Conservation (phyloP, 2,797 vertebrate genomes). For the Glossophaga mutica region DNA sequence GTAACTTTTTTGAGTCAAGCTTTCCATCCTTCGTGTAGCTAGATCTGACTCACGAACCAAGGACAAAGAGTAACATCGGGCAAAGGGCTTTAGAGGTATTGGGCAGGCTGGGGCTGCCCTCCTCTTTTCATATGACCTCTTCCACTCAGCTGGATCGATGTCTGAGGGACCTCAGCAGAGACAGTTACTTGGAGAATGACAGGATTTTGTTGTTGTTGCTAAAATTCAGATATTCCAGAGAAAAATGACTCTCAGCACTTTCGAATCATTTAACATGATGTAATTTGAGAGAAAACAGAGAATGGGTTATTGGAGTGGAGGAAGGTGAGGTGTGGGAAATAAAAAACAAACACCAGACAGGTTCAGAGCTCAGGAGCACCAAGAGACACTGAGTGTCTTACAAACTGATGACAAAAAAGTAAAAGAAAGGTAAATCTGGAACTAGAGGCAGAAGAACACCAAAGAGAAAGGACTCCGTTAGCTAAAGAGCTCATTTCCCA, state of each 20-base stretch:
- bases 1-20: not conserved
- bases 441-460: not conserved
- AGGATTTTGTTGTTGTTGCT: not conserved
- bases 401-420: not conserved
- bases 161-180: not conserved
- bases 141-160: not conserved
- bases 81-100: not conserved
- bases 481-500: not conserved
- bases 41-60: not conserved
- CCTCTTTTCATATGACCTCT: not conserved
- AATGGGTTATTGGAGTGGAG: not conserved
- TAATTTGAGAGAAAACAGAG: not conserved
- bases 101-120: too few species aligned
- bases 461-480: not conserved
- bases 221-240: not conserved
- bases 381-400: not conserved
- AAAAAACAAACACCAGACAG: not conserved
- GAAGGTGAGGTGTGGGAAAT: not conserved
- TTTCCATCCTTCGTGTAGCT: not conserved
- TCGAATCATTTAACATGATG: not conserved
- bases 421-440: not conserved
- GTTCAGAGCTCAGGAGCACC: not conserved
- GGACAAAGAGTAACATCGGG: not conserved
- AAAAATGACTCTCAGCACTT: not conserved
- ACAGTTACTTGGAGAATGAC: not conserved